Evolutionary conservation across 2,888 invertebrate genomes (phyloP).

Genomic region (Megalurothrips usitatus): DNA sequence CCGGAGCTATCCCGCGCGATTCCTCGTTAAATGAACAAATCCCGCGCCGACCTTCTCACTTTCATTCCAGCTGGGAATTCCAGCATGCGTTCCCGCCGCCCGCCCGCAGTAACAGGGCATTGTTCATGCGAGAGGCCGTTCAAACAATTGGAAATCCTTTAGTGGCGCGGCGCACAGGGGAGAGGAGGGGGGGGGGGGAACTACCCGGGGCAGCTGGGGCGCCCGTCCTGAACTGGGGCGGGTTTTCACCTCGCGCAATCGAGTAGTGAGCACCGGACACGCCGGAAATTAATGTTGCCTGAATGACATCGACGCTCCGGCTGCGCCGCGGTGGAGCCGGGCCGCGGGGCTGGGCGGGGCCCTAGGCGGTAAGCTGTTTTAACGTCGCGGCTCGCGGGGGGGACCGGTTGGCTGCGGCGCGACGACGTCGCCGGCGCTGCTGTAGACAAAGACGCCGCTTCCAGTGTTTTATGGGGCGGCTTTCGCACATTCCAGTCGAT

Average conservation of each 20-base stretch:
- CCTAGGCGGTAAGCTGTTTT: slow-evolving; percentile 6
- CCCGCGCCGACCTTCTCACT: neutral
- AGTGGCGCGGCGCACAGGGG: neutral
- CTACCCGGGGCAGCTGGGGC: too few relatives aligned
- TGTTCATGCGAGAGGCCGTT: slow-evolving; percentile 2
- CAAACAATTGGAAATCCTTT: neutral
- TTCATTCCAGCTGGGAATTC: neutral
- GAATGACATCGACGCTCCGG: too few relatives aligned
- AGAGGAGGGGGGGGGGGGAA: too few relatives aligned
- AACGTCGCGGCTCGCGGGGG: neutral
- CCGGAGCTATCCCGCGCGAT: neutral
- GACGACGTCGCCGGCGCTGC: neutral
- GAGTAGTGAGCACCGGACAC: too few relatives aligned
- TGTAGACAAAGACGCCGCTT: neutral
- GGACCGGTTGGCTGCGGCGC: slow-evolving; percentile 2
- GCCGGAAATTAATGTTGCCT: too few relatives aligned
- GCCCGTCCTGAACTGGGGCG: too few relatives aligned
- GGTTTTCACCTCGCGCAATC: too few relatives aligned
- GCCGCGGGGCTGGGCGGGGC: too few relatives aligned
- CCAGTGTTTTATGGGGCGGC: slow-evolving; percentile 14
- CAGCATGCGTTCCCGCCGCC: neutral
- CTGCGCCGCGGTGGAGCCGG: too few relatives aligned
- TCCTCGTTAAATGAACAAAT: slow-evolving; percentile 14
- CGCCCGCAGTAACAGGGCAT: neutral
- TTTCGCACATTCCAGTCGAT: slow-evolving; percentile 19